Evolutionary conservation across 1,140 invertebrate genomes (phyloP), one percentile per base, ranked within the genome.

Genomic region (Ptiloglossa arizonensis): DNA sequence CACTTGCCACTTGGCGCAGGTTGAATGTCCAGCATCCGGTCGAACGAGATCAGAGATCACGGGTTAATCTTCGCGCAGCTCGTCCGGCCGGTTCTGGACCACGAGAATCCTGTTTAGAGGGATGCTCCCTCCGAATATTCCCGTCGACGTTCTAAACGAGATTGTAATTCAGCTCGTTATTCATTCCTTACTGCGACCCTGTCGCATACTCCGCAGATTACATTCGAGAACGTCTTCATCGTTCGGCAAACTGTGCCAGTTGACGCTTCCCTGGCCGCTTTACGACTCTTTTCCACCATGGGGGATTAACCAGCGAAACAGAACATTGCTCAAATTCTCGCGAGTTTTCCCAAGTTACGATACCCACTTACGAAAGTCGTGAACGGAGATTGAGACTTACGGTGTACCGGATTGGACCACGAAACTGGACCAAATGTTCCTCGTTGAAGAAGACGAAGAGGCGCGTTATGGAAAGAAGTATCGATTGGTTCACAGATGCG

Each of bases 51-150:
- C 87, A 89, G 56, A 89, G 89, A 88, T 89, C 88, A 86, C 56
- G 41, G 76, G 75, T 86, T 85, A 84, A 83, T 87, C 82, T 81
- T 71, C n/a, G 17, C 81, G 54, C 76, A 78, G 86, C 87, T 83
- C 44, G 89, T 84, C 63, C 63, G 59, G 89, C 91, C 88, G 85
- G 91, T 92, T 89, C 81, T 90, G 90, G 89, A 88, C 87, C 89
- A 85, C 27, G 67, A 44, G 76, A 44, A 75, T 70, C 74, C 46
- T 60, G 64, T 85, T 75, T 41, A 59, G 69, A 80, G 71, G 74
- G 83, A 82, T 76, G 63, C 52, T 44, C 71, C 78, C 76, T 66
- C 27, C n/a, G 22, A 19, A 71, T 63, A 64, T 79, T 27, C 67
- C 6, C n/a, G 60, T 44, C 32, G 54, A 66, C 70, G 22, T 67